A percentile compares a stretch with the other conserved stretches of the same genome.
phyloP scores from a whole-genome alignment of 2,797 vertebrate species.

The Pangasius sanitwongsei region DNA sequence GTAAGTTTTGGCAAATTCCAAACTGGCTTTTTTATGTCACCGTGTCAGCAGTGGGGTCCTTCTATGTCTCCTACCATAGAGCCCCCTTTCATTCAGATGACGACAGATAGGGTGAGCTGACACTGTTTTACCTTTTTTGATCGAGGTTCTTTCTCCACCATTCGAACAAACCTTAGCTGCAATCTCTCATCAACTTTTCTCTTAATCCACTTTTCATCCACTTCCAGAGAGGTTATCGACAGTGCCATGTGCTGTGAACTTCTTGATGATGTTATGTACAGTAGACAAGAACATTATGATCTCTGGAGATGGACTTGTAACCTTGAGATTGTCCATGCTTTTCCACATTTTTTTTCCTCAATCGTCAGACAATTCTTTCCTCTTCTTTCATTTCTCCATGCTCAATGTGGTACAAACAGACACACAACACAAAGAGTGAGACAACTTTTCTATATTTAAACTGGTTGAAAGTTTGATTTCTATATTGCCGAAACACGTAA shows the following conservation, averaged over 20 bases:
- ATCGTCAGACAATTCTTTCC: not conserved
- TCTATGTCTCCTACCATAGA: not conserved
- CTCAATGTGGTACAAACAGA: not conserved
- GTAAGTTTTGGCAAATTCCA: not conserved
- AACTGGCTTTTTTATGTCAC: not conserved
- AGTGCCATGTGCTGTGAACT: not conserved
- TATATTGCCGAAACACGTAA: not conserved
- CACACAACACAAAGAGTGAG: not conserved
- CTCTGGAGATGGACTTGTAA: not conserved
- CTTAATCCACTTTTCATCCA: not conserved
- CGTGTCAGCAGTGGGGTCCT: not conserved
- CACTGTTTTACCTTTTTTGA: not conserved
- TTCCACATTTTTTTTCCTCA: not conserved
- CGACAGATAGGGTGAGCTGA: not conserved
- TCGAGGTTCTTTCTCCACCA: not conserved
- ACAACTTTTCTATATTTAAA: not conserved
- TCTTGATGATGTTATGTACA: not conserved
- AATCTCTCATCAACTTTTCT: not conserved
- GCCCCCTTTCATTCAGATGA: not conserved
- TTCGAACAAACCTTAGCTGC: not conserved
- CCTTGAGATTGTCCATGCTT: not conserved
- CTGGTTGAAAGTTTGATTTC: not conserved
- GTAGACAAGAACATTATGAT: not conserved
- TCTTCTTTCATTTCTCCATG: not conserved
- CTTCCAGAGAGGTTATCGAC: not conserved